Evolutionary conservation across 2,113 vertebrate species (phyloP).

Genomic region (Callopanchax toddi): DNA sequence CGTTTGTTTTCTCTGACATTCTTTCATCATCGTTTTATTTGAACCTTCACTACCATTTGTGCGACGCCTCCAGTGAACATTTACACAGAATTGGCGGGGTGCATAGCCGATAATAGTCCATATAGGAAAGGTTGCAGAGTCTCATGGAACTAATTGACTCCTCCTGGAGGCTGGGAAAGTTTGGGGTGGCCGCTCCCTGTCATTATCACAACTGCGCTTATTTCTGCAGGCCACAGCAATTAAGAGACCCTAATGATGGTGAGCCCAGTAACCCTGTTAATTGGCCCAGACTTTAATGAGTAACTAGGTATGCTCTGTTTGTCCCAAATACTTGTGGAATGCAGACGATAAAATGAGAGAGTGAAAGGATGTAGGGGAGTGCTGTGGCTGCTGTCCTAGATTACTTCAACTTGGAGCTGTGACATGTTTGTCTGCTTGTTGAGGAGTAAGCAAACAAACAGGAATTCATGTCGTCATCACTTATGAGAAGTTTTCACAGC

Average conservation of each 20-base stretch:
- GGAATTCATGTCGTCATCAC: not conserved
- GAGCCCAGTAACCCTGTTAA: constrained; percentile 66
- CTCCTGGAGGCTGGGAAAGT: constrained; percentile 59
- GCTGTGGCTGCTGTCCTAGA: constrained; percentile 37
- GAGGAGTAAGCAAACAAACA: not conserved
- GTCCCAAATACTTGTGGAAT: constrained; percentile 69
- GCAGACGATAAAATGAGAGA: constrained; percentile 35
- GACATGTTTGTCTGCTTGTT: not conserved
- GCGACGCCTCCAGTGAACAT: constrained; percentile 27
- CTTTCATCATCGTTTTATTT: constrained; percentile 41
- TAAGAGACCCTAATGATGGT: constrained; percentile 67
- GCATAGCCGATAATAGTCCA: constrained; percentile 31
- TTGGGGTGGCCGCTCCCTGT: constrained; percentile 42
- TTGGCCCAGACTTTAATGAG: constrained; percentile 72
- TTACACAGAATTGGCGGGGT: constrained; percentile 45
- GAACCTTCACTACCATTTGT: constrained; percentile 25
- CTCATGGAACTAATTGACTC: constrained; percentile 60
- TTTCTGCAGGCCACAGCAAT: constrained; percentile 70
- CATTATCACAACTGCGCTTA: constrained; percentile 63
- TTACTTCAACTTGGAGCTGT: not conserved
- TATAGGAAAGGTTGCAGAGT: constrained; percentile 31
- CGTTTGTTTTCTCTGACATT: constrained; percentile 18
- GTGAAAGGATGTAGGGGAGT: constrained; percentile 22
- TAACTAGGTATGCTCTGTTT: constrained; percentile 48
- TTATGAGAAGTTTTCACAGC: not conserved